phyloP scores from a whole-genome alignment of 2,888 invertebrate genomes.

The Drosophila neoperkinsi region DNA sequence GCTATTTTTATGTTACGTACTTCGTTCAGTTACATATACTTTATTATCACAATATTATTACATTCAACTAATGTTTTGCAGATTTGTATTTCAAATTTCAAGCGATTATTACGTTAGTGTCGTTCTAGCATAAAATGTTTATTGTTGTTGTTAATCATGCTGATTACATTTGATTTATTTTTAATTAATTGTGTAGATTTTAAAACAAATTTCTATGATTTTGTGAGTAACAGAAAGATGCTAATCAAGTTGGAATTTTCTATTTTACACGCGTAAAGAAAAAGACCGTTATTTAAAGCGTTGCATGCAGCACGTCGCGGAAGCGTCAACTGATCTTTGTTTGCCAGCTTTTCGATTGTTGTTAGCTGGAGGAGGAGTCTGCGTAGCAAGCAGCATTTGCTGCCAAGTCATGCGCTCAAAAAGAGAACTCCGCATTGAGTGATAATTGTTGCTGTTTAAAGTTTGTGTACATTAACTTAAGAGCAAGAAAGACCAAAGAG shows the following conservation, averaged over 20 bases:
- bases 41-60: slow-evolving; percentile 12
- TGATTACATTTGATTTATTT: not conserved
- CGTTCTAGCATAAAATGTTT: not conserved
- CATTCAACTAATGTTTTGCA: not conserved
- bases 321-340: slow-evolving; percentile 51
- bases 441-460: slow-evolving; percentile 8
- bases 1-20: too few species aligned
- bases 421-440: slow-evolving; percentile 25
- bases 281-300: not conserved
- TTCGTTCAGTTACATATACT: too few species aligned
- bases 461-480: slow-evolving; percentile 27
- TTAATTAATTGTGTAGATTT: not conserved
- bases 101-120: not conserved
- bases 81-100: not conserved
- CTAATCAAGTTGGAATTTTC: not conserved
- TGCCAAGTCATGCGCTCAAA: not conserved
- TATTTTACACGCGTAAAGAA: not conserved
- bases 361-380: slow-evolving; percentile 36
- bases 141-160: not conserved
- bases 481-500: slow-evolving; percentile 53
- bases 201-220: not conserved
- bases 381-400: not conserved
- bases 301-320: slow-evolving; percentile 39
- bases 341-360: slow-evolving; percentile 7
- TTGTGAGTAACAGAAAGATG: not conserved